Percentiles rank a stretch among this genome's conserved stretches.
phyloP scores from a whole-genome alignment of 1,140 invertebrate genomes.

The Agraylea sexmaculata region DNA sequence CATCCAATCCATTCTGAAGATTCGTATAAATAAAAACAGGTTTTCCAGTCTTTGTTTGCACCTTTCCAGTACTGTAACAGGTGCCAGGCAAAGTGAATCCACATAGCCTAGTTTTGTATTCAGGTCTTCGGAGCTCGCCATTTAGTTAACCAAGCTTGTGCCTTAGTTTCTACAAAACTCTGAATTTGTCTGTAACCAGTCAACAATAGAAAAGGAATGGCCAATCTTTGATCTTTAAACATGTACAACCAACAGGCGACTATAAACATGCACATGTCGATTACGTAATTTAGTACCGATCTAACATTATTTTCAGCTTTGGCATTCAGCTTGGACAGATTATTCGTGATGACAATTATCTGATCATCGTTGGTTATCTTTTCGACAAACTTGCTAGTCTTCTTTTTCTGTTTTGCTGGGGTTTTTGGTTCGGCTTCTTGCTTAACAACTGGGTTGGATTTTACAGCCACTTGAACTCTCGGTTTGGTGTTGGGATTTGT shows the following conservation, averaged over 20 bases:
- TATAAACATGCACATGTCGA: constrained; percentile 55
- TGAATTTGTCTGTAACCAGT: constrained; percentile 64
- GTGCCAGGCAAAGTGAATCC: too few relatives aligned
- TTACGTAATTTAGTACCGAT: constrained; percentile 51
- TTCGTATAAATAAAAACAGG: too few relatives aligned
- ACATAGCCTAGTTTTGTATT: too few relatives aligned
- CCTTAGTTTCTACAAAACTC: constrained; percentile 40
- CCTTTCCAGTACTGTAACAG: too few relatives aligned
- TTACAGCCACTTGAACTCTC: constrained; percentile 15
- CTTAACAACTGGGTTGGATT: constrained; percentile 18
- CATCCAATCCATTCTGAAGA: too few relatives aligned
- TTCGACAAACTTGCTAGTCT: constrained; percentile 24
- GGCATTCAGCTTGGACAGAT: constrained; percentile 39
- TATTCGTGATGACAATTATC: constrained; percentile 31
- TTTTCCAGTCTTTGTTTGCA: too few relatives aligned
- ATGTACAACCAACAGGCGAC: constrained; percentile 67
- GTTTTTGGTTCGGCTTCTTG: constrained; percentile 7
- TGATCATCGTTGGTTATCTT: constrained; percentile 26
- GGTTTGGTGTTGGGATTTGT: constrained; percentile 19
- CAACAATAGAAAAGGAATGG: constrained; percentile 60
- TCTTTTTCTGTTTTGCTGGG: constrained; percentile 16
- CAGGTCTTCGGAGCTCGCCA: constrained; percentile 7
- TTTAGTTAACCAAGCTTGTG: constrained; percentile 31
- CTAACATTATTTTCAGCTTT: constrained; percentile 53
- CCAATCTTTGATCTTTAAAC: constrained; percentile 62